Conservation (phyloP, 2,113 vertebrate genomes). For the Mixornis gularis region DNA sequence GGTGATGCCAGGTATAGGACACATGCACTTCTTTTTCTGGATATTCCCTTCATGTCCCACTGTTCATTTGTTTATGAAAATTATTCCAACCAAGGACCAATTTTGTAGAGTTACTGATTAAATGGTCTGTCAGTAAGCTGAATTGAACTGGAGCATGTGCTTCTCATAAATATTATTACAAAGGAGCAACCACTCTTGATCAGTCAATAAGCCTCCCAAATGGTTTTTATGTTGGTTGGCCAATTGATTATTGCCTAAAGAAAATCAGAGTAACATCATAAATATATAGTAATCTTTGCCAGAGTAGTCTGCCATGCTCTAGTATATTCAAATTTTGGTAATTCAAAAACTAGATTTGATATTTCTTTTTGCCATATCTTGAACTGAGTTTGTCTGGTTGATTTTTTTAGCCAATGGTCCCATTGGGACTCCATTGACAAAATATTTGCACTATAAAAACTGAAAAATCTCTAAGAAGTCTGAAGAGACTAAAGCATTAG, state of each 20-base stretch:
- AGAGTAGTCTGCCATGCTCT: neutral
- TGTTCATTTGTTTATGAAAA: neutral
- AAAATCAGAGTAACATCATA: neutral
- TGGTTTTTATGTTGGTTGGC: neutral
- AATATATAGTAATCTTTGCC: neutral
- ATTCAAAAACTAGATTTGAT: neutral
- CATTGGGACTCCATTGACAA: rapidly evolving
- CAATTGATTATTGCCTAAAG: neutral
- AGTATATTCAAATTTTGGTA: neutral
- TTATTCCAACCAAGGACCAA: rapidly evolving
- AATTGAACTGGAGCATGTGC: neutral
- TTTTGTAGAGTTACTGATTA: neutral
- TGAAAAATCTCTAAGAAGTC: neutral
- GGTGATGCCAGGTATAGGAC: rapidly evolving
- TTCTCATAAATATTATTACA: neutral
- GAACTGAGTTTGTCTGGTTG: neutral
- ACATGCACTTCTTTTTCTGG: neutral
- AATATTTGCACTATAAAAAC: neutral
- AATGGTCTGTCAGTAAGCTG: neutral
- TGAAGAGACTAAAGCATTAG: neutral
- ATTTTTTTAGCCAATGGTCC: neutral
- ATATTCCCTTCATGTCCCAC: neutral
- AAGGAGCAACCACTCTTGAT: neutral
- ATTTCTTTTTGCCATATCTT: neutral
- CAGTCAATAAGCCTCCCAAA: neutral